These are phyloP conservation scores for Anthonomus grandis DNA, from an alignment of 1,140 invertebrate species.

Conservation along the genomic window DNA sequence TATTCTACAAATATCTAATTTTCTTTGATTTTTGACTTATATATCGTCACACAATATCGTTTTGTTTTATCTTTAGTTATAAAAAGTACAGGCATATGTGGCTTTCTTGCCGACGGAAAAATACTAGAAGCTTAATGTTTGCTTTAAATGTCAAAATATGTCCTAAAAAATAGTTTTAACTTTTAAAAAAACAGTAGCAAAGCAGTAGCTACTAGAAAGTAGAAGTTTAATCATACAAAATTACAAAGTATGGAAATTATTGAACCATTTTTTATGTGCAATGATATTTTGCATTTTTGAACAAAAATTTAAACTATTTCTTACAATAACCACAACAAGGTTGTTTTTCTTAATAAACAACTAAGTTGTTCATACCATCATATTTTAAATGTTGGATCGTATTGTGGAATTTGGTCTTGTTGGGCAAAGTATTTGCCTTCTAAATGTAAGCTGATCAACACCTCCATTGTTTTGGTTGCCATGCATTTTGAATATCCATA, in stretches of 20 bases:
- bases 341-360: not conserved
- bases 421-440: slow-evolving; percentile 12
- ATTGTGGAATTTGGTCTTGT: not conserved
- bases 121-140: not conserved
- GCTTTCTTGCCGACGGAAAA: no score
- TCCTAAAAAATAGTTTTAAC: no score
- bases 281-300: not conserved
- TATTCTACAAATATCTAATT: no score
- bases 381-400: not conserved
- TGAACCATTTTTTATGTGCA: not conserved
- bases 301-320: not conserved
- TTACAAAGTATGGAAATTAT: not conserved
- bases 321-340: not conserved
- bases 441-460: slow-evolving; percentile 17
- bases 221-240: not conserved
- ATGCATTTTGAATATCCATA: slow-evolving; percentile 41
- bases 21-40: no score
- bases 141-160: not conserved
- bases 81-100: no score
- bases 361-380: not conserved
- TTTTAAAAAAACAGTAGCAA: not conserved
- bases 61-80: no score
- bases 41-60: no score
- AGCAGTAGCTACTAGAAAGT: not conserved
- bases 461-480: slow-evolving; percentile 34